These are phyloP conservation scores for Aelia acuminata DNA, from an alignment of 2,888 invertebrate genomes.

Conservation along the genomic window DNA sequence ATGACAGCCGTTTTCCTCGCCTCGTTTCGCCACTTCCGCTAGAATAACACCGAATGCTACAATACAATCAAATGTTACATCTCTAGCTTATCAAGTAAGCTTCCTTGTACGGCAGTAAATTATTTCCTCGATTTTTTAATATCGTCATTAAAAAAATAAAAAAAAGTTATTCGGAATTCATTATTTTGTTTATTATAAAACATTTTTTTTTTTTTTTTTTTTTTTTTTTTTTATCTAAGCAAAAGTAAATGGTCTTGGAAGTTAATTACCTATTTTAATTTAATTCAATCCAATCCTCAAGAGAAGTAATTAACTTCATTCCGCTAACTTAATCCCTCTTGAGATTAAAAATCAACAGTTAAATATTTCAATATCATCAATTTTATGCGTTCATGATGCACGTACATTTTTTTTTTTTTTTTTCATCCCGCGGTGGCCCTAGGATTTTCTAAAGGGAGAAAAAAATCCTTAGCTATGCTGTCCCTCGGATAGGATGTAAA, in stretches of 20 bases:
- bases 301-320: background rate
- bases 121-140: background rate
- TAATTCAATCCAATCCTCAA: background rate
- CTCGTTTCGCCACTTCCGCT: background rate
- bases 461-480: no score
- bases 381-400: no score
- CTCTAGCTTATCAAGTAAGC: background rate
- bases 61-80: background rate
- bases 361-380: no score
- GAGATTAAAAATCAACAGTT: background rate
- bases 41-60: background rate
- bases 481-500: no score
- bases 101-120: background rate
- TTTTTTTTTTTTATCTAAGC: no score
- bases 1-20: constrained; percentile 3
- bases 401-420: no score
- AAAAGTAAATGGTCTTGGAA: background rate
- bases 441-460: no score
- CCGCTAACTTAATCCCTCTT: background rate
- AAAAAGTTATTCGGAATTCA: no score
- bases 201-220: no score
- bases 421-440: no score
- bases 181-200: no score
- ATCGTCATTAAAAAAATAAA: background rate
- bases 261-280: background rate